Evolutionary conservation across 2,113 vertebrate genomes (phyloP).

Genomic region (Hydrolagus affinis): DNA sequence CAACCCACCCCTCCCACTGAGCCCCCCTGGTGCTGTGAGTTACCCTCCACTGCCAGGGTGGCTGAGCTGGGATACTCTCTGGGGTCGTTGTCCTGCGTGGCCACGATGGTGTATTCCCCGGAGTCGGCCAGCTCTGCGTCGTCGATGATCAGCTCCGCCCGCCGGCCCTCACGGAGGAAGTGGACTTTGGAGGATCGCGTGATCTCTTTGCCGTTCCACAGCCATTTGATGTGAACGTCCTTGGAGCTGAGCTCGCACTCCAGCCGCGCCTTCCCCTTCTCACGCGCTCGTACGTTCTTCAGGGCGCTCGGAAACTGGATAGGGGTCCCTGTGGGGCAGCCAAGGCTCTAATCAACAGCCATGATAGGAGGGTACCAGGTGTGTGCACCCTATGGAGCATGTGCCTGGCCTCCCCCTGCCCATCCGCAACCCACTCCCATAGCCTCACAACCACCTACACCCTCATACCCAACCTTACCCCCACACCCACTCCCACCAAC

Average conservation of each 20-base stretch:
- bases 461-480: too few species aligned
- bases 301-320: conserved; percentile 51
- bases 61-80: conserved; percentile 47
- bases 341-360: not conserved
- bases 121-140: conserved; percentile 48
- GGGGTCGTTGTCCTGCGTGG: conserved; percentile 46
- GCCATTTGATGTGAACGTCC: conserved; percentile 45
- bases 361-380: not conserved
- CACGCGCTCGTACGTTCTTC: conserved; percentile 49
- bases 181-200: conserved; percentile 40
- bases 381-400: not conserved
- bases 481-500: too few species aligned
- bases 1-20: not conserved
- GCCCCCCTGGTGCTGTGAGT: not conserved
- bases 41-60: conserved; percentile 49
- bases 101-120: conserved; percentile 43
- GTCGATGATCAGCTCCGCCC: conserved; percentile 46
- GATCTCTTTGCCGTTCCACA: conserved; percentile 49
- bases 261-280: conserved; percentile 47
- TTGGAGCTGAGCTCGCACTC: conserved; percentile 54
- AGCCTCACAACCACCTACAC: not conserved
- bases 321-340: conserved; percentile 41
- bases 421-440: not conserved
- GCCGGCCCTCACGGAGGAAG: conserved; percentile 45
- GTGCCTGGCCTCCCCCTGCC: not conserved